Evolutionary conservation across 1,140 invertebrate species (phyloP).

Genomic region (Ostrea edulis): DNA sequence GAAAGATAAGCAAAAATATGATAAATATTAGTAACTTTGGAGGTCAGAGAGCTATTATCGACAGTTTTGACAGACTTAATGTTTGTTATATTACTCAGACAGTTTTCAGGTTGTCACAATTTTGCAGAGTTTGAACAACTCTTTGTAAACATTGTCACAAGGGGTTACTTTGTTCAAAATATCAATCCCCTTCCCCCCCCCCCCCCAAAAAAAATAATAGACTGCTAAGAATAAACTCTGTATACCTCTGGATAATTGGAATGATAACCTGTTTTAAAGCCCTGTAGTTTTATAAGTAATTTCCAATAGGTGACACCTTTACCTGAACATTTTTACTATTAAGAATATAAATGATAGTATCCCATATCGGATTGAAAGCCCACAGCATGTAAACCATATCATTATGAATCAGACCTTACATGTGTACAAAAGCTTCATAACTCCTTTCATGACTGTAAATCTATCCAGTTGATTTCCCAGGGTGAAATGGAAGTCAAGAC

Average conservation of each 20-base stretch:
- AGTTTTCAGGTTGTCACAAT: no score
- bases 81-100: no score
- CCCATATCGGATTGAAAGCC: background rate
- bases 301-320: background rate
- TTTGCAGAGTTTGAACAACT: no score
- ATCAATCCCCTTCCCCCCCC: background rate
- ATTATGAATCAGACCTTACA: conserved; percentile 15
- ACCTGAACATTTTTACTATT: background rate
- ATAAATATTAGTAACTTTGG: no score
- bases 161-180: background rate
- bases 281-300: background rate
- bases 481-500: background rate
- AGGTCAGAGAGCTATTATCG: background rate
- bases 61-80: background rate
- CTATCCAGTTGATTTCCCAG: conserved; percentile 27
- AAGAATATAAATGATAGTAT: conserved; percentile 15
- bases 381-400: conserved; percentile 19
- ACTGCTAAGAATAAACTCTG: background rate
- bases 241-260: conserved; percentile 23
- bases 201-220: background rate
- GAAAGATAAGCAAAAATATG: no score
- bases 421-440: conserved; percentile 7
- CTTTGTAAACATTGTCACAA: background rate
- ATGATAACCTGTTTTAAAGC: background rate
- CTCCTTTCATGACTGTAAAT: conserved; percentile 8